These are phyloP conservation scores for Reticulitermes speratus DNA, from an alignment of 1,140 invertebrate genomes.

Conservation along the genomic window DNA sequence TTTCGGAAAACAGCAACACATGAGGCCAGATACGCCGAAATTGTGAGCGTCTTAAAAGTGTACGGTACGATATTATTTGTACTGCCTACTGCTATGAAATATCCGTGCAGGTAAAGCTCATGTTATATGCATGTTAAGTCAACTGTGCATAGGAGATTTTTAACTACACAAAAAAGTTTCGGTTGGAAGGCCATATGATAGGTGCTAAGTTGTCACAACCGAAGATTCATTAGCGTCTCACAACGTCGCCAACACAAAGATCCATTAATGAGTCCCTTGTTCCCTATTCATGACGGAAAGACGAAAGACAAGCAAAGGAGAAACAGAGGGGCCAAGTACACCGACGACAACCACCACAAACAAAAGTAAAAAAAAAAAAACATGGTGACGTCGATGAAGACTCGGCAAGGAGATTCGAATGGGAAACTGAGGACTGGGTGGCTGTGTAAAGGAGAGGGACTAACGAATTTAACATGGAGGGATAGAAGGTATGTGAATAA, in stretches of 20 bases:
- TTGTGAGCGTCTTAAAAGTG: too few species aligned
- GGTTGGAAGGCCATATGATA: background rate
- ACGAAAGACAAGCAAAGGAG: background rate
- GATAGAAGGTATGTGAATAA: background rate
- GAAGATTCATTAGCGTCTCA: slow-evolving; percentile 29
- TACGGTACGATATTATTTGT: too few species aligned
- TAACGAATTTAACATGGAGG: slow-evolving; percentile 15
- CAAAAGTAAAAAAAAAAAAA: background rate
- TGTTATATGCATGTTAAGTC: too few species aligned
- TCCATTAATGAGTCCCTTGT: slow-evolving; percentile 25
- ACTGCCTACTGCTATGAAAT: too few species aligned
- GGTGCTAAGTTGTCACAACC: slow-evolving; percentile 28
- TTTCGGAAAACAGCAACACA: too few species aligned
- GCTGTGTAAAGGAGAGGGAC: background rate
- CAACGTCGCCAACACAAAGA: slow-evolving; percentile 9
- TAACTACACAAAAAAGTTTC: background rate
- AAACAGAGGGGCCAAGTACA: background rate
- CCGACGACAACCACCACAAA: background rate
- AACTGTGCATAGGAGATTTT: too few species aligned
- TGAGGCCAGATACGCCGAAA: too few species aligned
- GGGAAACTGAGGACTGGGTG: background rate
- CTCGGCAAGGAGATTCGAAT: background rate
- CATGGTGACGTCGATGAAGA: background rate
- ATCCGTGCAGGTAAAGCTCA: too few species aligned
- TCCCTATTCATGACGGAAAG: background rate